Evolutionary conservation across 1,140 invertebrate species (phyloP), one percentile per base, ranked within the genome.

Genomic region (Steinernema feltiae): DNA sequence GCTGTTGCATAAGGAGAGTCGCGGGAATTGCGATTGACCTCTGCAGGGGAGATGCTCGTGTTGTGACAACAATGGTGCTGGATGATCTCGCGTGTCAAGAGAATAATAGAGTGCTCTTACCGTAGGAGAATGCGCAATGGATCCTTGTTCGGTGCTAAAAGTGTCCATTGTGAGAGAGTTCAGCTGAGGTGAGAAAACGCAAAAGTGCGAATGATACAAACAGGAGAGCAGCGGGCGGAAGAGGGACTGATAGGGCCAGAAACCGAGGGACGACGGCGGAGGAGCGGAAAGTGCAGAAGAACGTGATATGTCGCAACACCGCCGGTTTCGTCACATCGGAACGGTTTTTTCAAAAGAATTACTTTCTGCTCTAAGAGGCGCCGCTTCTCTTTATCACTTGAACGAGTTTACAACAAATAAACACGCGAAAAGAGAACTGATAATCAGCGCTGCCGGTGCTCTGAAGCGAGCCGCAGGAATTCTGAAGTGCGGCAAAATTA

Each of bases 91-190:
- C 53, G 24, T 63, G 53, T 63, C 53, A 63, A 63, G 53, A 63
- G 53, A 15, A 63, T 27, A 63, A 63, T 63, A 27, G 53, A 63
- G 53, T 63, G 15, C 12, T 12, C 12, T 63, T 63, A 63, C 53
- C 12, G 53, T 63, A 63, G 2, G 53, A 63, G 53, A 63, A 63
- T 21, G 53, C 53, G 53, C 53, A 63, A 63, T 63, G 12, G 53
- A 63, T 63, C 53, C 53, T 63, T 63, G 35, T 21, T 3, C 53
- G 24, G 53, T 63, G 53, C 53, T 63, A 63, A 63, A 63, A 63
- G 53, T 63, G 53, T 63, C 53, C 53, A 63, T 63, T 63, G 24
- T 63, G 53, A 63, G 53, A 27, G 53, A 63, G 53, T 63, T 63
- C 53, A 41, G 7, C 35, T 18, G 35, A 41, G 35, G 35, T 41